phyloP scores from a whole-genome alignment of 2,113 vertebrate genomes.

The Aythya baeri region DNA sequence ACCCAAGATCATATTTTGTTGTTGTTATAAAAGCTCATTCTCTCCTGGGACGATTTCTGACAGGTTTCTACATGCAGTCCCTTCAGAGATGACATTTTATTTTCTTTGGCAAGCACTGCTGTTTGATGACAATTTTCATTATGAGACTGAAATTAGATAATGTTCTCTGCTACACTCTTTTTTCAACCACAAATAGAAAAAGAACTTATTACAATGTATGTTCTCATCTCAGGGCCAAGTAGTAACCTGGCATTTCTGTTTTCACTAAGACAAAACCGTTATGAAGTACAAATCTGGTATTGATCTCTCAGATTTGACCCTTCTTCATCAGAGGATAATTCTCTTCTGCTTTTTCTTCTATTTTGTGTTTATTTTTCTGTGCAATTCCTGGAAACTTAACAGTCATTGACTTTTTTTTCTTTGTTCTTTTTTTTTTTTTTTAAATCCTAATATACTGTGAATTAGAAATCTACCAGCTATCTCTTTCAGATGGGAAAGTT shows the following conservation, averaged over 20 bases:
- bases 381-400: not conserved
- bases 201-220: not conserved
- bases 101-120: conserved; percentile 12
- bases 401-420: not conserved
- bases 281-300: conserved; percentile 1
- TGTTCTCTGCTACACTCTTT: not conserved
- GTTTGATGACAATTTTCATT: conserved; percentile 41
- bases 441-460: not conserved
- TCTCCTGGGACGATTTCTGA: not conserved
- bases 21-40: not conserved
- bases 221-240: not conserved
- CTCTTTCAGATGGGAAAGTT: not conserved
- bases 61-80: not conserved
- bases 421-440: not conserved
- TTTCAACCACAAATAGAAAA: conserved; percentile 5
- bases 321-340: not conserved
- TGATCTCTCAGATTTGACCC: conserved; percentile 18
- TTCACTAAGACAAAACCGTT: not conserved
- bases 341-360: not conserved
- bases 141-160: conserved; percentile 19
- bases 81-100: conserved; percentile 38
- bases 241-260: not conserved
- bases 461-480: not conserved
- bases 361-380: not conserved
- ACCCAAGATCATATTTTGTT: not conserved